Evolutionary conservation across 2,113 vertebrate species (phyloP), one percentile per base, ranked within the genome.

Genomic region (Butorides virescens): DNA sequence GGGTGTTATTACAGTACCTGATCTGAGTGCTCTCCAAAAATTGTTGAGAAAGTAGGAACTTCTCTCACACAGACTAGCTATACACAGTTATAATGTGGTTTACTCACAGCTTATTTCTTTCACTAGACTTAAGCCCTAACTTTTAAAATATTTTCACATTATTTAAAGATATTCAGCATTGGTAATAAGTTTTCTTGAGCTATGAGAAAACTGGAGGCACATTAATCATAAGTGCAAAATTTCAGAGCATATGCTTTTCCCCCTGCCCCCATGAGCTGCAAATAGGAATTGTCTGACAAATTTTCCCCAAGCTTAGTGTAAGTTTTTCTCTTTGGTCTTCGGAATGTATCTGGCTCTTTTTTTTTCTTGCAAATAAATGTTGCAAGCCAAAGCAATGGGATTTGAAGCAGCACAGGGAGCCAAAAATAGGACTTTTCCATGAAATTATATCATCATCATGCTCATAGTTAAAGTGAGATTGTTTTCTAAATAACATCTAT

Each of bases 211-310:
- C 39, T 4, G 8, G 36, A 80, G 26, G 15, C 32, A 59, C 27
- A 10, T 53, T 55, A 81, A 11, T 58, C 7, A 22, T 34, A 76
- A 32, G 20, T 55, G 39, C 75, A 88, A 91, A 67, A 53, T 27
- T 67, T 74, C 55, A 84, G 42, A 76, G 19, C 14, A 12, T 49
- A 12, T 34, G 22, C 3, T 65, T 73, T 58, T 15, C 20, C 22
- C 3, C 2, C 21, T 44, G 16, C 3, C 19, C 7, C 20, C 5
- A 0, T 61, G 34, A 79, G 36, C 0, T 83, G 46, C 32, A 77
- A 81, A 46, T 2, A 32, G n/a, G n/a, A 76, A 70, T 37, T 70
- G 34, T n/a, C 39, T 74, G 67, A 46, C 4, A 72, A 34, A 29
- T 74, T 62, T 80, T 67, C 7, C 18, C 26, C 6, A 56, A 39